Percentiles rank a stretch among this genome's conserved stretches.
Evolutionary conservation across 2,888 invertebrate species (phyloP).

Genomic region (Archaeoteleia sp.): DNA sequence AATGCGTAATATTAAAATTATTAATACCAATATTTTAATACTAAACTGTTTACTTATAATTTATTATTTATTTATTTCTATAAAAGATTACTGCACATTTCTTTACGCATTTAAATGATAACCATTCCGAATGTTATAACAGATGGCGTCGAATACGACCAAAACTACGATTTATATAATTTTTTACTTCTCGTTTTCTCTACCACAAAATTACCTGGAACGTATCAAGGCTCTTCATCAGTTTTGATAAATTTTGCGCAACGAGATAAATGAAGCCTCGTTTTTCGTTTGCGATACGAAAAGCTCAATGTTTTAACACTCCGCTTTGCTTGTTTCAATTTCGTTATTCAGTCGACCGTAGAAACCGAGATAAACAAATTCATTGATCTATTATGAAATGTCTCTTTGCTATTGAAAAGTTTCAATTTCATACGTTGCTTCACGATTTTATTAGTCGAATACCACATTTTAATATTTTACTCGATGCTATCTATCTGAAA

Average conservation of each 20-base stretch:
- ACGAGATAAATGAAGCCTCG: constrained; percentile 4
- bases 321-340: constrained; percentile 8
- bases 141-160: too few relatives aligned
- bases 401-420: constrained; percentile 4
- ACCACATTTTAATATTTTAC: constrained; percentile 1
- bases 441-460: constrained; percentile 1
- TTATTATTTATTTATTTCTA: too few relatives aligned
- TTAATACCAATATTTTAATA: too few relatives aligned
- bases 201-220: too few relatives aligned
- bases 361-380: constrained; percentile 19
- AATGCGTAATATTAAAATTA: too few relatives aligned
- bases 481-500: background rate
- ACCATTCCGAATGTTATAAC: too few relatives aligned
- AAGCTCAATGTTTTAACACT: constrained; percentile 6
- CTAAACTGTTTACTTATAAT: too few relatives aligned
- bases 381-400: constrained; percentile 11
- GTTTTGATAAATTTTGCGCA: background rate
- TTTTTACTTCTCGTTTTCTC: too few relatives aligned
- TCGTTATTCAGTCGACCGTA: constrained; percentile 7
- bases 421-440: constrained; percentile 26
- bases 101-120: too few relatives aligned
- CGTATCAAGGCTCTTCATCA: too few relatives aligned
- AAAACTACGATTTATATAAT: too few relatives aligned
- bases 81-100: too few relatives aligned
- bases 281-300: background rate